phyloP scores from a whole-genome alignment of 1,140 invertebrate species.

The Rhagoletis pomonella region DNA sequence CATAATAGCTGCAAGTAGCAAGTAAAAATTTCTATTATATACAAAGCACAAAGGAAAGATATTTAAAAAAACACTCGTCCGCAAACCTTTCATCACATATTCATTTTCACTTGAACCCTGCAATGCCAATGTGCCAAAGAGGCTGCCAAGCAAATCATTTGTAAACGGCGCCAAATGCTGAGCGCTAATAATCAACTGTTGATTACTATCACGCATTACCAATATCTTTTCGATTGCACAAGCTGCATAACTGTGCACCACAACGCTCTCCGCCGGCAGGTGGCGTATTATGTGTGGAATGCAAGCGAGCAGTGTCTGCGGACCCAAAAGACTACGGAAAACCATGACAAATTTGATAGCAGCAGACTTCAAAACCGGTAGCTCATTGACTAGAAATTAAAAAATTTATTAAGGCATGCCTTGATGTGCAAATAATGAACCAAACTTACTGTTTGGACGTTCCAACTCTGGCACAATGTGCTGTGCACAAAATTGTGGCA shows the following conservation, averaged over 20 bases:
- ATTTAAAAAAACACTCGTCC: neutral
- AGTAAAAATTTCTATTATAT: constrained; percentile 26
- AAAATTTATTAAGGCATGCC: neutral
- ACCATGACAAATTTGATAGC: constrained; percentile 97
- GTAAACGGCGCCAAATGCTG: constrained; percentile 78
- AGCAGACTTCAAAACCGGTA: constrained; percentile 95
- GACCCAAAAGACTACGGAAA: constrained; percentile 92
- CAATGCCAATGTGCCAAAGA: constrained; percentile 84
- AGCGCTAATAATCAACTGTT: constrained; percentile 58
- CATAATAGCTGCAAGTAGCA: constrained; percentile 85
- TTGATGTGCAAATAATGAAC: neutral
- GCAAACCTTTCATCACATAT: constrained; percentile 94
- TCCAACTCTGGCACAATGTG: constrained; percentile 92
- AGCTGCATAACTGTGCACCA: constrained; percentile 96
- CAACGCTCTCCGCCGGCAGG: constrained; percentile 83
- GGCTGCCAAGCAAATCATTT: constrained; percentile 81
- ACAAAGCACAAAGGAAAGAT: neutral
- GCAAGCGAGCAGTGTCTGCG: constrained; percentile 82
- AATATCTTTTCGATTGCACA: constrained; percentile 93
- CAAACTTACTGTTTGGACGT: constrained; percentile 77
- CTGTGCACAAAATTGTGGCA: constrained; percentile 89
- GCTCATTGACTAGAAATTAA: constrained; percentile 80
- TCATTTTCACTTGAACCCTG: constrained; percentile 93
- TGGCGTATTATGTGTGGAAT: constrained; percentile 86
- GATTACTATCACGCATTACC: constrained; percentile 77